Conservation (phyloP, 2,797 vertebrate genomes). For the Sebastes minor region DNA sequence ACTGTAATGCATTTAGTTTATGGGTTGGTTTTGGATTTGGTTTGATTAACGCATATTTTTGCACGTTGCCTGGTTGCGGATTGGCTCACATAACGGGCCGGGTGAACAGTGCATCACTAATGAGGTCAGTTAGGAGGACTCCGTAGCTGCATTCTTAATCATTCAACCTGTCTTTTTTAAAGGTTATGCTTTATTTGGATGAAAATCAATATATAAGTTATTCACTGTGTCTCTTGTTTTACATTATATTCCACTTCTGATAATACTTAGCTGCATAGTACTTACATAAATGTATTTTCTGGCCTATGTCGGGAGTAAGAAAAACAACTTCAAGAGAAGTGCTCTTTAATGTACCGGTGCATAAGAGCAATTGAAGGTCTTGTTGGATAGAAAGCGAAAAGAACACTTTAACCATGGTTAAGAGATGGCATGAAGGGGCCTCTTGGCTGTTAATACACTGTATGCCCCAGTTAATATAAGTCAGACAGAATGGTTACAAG, state of each 20-base stretch:
- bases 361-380: neutral
- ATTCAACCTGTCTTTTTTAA: neutral
- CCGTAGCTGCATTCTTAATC: too few relatives aligned
- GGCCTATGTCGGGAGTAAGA: neutral
- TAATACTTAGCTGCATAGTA: neutral
- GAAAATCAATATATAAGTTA: neutral
- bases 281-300: neutral
- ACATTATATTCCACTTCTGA: neutral
- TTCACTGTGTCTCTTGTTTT: neutral
- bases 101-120: neutral
- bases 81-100: neutral
- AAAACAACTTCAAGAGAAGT: neutral
- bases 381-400: neutral
- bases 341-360: neutral
- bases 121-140: neutral
- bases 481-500: constrained; percentile 22
- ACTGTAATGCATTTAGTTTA: too few relatives aligned
- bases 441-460: neutral
- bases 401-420: neutral
- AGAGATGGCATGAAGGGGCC: neutral
- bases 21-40: too few relatives aligned
- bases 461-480: constrained; percentile 5
- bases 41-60: neutral
- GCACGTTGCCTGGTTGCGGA: neutral
- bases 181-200: neutral